phyloP scores from a whole-genome alignment of 2,797 vertebrate genomes.

The Helostoma temminkii region DNA sequence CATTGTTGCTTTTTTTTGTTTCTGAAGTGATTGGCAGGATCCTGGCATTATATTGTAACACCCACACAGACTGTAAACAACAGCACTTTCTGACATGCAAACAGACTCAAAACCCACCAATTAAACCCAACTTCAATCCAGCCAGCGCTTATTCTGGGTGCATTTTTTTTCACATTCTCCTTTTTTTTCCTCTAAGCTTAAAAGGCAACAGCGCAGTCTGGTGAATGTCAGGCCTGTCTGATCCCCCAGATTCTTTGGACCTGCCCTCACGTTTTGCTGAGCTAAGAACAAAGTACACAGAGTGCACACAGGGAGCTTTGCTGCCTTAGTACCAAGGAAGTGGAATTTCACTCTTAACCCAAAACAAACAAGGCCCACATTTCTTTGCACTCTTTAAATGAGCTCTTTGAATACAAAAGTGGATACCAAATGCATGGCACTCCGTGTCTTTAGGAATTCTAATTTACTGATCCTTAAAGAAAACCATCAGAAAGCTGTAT shows the following conservation, averaged over 20 bases:
- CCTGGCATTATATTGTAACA: slow-evolving; percentile 71
- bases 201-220: slow-evolving; percentile 77
- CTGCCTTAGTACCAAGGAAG: slow-evolving; percentile 80
- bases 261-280: slow-evolving; percentile 83
- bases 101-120: slow-evolving; percentile 80
- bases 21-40: slow-evolving; percentile 78
- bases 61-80: slow-evolving; percentile 83
- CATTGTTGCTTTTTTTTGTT: slow-evolving; percentile 49
- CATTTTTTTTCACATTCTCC: slow-evolving; percentile 31
- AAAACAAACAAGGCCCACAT: slow-evolving; percentile 81
- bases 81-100: slow-evolving; percentile 80
- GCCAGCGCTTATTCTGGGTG: slow-evolving; percentile 60
- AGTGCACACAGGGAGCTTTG: slow-evolving; percentile 76
- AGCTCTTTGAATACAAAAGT: slow-evolving; percentile 57
- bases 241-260: slow-evolving; percentile 78
- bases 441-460: slow-evolving; percentile 16
- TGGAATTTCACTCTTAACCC: slow-evolving; percentile 80
- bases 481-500: slow-evolving; percentile 31
- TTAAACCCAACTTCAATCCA: slow-evolving; percentile 78
- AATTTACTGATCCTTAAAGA: slow-evolving; percentile 50
- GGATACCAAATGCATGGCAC: slow-evolving; percentile 26
- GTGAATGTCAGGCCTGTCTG: slow-evolving; percentile 82
- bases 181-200: slow-evolving; percentile 60
- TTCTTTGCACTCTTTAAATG: slow-evolving; percentile 81
- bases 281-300: slow-evolving; percentile 82